Evolutionary conservation across 2,888 invertebrate genomes (phyloP).

Genomic region (Lagria hirta): DNA sequence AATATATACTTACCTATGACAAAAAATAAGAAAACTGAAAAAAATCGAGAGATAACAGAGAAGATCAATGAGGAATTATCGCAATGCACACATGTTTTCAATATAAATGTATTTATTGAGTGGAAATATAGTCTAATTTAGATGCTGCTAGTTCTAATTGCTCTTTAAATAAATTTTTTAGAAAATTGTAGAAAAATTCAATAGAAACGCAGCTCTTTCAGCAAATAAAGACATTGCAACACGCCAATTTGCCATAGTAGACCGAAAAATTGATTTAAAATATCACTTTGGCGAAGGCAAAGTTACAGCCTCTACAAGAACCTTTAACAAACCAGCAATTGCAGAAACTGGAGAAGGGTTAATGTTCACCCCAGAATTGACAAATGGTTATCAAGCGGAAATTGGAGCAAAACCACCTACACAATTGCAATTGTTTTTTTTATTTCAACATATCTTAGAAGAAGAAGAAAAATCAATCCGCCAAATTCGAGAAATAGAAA

Average conservation of each 20-base stretch:
- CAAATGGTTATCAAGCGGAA: constrained; percentile 69
- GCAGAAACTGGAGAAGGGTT: constrained; percentile 71
- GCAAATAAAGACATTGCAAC: constrained; percentile 66
- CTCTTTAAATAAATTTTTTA: constrained; percentile 23
- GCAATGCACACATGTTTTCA: too few relatives aligned
- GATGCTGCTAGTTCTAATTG: constrained; percentile 6
- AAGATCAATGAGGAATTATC: too few relatives aligned
- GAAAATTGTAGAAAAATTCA: constrained; percentile 54
- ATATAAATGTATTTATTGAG: too few relatives aligned
- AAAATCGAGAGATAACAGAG: too few relatives aligned
- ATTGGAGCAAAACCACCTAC: constrained; percentile 61
- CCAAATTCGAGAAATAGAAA: constrained; percentile 58
- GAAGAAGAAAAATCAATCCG: constrained; percentile 63
- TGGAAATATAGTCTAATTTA: too few relatives aligned
- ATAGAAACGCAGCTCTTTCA: constrained; percentile 59
- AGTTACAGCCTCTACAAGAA: constrained; percentile 64
- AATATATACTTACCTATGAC: too few relatives aligned
- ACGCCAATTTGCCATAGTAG: constrained; percentile 64
- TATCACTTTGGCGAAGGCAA: constrained; percentile 66
- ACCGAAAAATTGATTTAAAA: constrained; percentile 62
- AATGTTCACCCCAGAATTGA: constrained; percentile 64
- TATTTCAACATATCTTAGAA: constrained; percentile 63
- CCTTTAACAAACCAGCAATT: constrained; percentile 68
- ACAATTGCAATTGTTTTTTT: constrained; percentile 64
- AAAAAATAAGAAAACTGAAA: too few relatives aligned